phyloP scores from a whole-genome alignment of 2,113 vertebrate species.

The Pseudonaja textilis region DNA sequence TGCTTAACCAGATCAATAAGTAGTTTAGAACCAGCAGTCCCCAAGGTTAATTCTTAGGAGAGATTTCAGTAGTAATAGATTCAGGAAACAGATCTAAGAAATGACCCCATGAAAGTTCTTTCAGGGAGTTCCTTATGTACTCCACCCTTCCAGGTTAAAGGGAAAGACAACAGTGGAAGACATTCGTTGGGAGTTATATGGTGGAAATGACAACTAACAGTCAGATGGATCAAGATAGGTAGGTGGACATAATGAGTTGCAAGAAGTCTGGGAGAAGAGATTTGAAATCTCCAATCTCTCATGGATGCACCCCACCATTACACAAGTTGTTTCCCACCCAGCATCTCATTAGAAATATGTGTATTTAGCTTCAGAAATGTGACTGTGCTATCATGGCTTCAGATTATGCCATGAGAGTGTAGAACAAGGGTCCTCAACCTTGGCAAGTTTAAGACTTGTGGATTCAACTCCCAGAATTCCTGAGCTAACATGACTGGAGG shows the following conservation, averaged over 20 bases:
- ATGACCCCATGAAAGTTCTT: background rate
- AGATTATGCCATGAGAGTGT: background rate
- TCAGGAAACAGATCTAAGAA: background rate
- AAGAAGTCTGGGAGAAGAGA: background rate
- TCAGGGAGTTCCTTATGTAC: background rate
- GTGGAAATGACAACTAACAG: background rate
- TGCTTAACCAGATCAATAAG: background rate
- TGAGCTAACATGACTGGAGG: too few relatives aligned
- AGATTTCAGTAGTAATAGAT: background rate
- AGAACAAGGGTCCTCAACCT: background rate
- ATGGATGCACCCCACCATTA: background rate
- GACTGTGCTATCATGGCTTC: background rate
- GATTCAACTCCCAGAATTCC: too few relatives aligned
- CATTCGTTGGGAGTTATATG: background rate
- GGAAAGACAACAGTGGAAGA: background rate
- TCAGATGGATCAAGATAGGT: background rate
- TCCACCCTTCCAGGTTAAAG: background rate
- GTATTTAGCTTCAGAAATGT: background rate
- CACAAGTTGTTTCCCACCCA: background rate
- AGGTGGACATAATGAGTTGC: background rate
- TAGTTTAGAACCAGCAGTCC: background rate
- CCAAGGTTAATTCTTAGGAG: background rate
- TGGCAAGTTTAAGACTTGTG: too few relatives aligned
- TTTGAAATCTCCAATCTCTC: background rate
- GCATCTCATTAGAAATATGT: background rate